Evolutionary conservation across 2,113 vertebrate species (phyloP).

Genomic region (Lagopus leucura): DNA sequence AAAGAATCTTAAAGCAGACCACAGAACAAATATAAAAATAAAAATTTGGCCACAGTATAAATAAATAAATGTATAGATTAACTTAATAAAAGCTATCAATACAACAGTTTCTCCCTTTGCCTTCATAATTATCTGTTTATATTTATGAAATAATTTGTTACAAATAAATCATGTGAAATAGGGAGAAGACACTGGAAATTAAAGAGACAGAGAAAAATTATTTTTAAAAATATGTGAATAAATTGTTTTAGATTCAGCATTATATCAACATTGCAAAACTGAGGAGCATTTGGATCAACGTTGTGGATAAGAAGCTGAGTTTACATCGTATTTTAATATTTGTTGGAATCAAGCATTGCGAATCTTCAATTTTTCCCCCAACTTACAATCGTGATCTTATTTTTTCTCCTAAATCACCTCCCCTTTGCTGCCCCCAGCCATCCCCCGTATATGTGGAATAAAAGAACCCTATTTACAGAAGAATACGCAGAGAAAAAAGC

Average conservation of each 20-base stretch:
- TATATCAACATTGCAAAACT: not conserved
- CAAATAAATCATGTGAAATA: not conserved
- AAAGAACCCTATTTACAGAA: not conserved
- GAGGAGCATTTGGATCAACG: not conserved
- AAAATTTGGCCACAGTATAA: not conserved
- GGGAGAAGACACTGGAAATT: not conserved
- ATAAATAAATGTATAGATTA: not conserved
- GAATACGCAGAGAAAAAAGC: not conserved
- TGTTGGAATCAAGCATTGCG: not conserved
- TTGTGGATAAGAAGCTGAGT: not conserved
- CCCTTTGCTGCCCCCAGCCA: not conserved
- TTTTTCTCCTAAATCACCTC: not conserved
- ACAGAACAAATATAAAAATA: not conserved
- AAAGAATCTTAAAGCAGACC: not conserved
- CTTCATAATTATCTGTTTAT: not conserved
- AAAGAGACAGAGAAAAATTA: not conserved
- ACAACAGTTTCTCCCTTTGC: not conserved
- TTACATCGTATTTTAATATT: not conserved
- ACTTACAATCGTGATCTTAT: not conserved
- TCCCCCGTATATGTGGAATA: accelerated
- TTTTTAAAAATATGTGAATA: not conserved
- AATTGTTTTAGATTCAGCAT: not conserved
- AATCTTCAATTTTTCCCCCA: not conserved
- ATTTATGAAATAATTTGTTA: not conserved
- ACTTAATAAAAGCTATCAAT: not conserved